Conservation (phyloP, 2,797 vertebrate genomes). For the Pelobates cultripes region DNA sequence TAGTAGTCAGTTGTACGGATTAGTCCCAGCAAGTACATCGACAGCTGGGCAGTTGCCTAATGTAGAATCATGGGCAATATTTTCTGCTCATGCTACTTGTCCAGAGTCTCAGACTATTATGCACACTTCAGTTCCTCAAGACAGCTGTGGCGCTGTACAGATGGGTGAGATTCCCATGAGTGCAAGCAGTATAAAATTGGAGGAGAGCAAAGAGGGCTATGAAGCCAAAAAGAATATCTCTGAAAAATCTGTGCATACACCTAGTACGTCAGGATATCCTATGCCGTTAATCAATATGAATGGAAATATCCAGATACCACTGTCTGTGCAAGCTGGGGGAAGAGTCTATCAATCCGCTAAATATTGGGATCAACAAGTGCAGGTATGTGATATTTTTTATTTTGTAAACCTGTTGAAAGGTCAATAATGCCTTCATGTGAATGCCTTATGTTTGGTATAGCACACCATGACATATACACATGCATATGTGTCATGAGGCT, state of each 20-base stretch:
- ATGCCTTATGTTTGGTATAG: too few relatives aligned
- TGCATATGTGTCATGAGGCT: too few relatives aligned
- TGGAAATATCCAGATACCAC: constrained; percentile 52
- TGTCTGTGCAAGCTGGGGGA: constrained; percentile 50
- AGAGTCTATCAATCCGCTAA: constrained; percentile 47
- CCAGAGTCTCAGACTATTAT: constrained; percentile 47
- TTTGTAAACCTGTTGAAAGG: too few relatives aligned
- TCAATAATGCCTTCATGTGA: too few relatives aligned
- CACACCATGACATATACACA: too few relatives aligned
- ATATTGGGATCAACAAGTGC: constrained; percentile 56
- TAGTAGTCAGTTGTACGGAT: constrained; percentile 59
- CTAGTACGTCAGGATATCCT: constrained; percentile 50
- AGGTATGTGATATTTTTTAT: constrained; percentile 36
- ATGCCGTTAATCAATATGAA: constrained; percentile 54
- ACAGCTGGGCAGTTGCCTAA: constrained; percentile 51
- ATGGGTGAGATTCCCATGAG: constrained; percentile 53
- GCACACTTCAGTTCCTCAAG: constrained; percentile 53
- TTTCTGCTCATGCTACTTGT: constrained; percentile 49
- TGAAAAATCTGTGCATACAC: constrained; percentile 42
- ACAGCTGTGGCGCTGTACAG: constrained; percentile 52
- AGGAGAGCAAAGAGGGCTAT: constrained; percentile 52
- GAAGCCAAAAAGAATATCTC: constrained; percentile 47
- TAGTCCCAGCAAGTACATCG: constrained; percentile 50
- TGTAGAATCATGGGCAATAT: constrained; percentile 57
- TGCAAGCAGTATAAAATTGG: constrained; percentile 50